A percentile compares a stretch with the other conserved stretches of the same genome.
phyloP scores from a whole-genome alignment of 92 coral and sea anemone species.

The Pocillopora grandis region DNA sequence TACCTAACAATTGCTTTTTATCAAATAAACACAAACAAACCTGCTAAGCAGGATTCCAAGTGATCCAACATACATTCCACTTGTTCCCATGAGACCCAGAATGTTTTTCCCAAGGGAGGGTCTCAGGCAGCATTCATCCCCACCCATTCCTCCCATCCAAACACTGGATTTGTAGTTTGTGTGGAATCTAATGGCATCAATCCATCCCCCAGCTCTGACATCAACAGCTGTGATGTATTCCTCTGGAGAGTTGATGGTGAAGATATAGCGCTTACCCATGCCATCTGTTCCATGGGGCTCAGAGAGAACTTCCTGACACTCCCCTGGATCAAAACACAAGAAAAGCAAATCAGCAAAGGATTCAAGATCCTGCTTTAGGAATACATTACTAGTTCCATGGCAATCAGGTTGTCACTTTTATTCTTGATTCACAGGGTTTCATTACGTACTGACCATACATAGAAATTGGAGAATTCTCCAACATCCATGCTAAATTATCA shows the following conservation, averaged over 20 bases:
- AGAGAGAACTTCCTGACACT: constrained; percentile 53
- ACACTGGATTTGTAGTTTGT: constrained; percentile 88
- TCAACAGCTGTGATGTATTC: constrained; percentile 82
- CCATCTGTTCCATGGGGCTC: constrained; percentile 64
- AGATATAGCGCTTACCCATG: constrained; percentile 55
- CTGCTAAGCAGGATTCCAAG: constrained; percentile 77
- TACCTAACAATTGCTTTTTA: no score
- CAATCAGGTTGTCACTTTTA: no score
- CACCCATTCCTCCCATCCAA: constrained; percentile 97
- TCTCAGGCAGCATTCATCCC: constrained; percentile 71
- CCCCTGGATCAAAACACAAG: constrained; percentile 20
- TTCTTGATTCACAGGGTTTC: no score
- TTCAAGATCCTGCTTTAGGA: no score
- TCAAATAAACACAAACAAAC: constrained; percentile 1
- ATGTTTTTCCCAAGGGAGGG: constrained; percentile 65
- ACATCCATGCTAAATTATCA: no score
- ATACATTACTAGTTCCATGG: no score
- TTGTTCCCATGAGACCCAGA: constrained; percentile 82
- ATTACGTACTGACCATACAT: no score
- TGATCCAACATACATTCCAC: constrained; percentile 80
- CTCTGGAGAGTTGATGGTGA: constrained; percentile 62
- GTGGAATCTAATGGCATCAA: constrained; percentile 92
- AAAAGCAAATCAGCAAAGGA: background rate
- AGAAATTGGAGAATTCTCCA: no score
- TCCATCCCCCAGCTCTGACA: constrained; percentile 94